Percentiles rank a stretch among this genome's conserved stretches.
Conservation (phyloP, 2,113 vertebrate genomes). For the Macroglossus sobrinus region DNA sequence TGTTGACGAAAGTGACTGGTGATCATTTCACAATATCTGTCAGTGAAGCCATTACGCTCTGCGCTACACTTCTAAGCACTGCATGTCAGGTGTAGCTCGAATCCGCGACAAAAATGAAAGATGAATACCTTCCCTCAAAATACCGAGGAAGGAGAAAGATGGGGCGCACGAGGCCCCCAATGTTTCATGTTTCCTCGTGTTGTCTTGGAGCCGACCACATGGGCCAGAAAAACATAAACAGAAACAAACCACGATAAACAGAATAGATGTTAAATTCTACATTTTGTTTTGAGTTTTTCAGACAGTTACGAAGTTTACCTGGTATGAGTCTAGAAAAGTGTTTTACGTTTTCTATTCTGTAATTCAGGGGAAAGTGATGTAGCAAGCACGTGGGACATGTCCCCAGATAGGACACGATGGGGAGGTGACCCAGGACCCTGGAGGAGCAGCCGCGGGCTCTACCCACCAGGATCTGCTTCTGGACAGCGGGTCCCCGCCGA, state of each 20-base stretch:
- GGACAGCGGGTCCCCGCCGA: rapidly evolving
- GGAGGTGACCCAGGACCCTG: rapidly evolving
- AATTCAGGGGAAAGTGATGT: background rate
- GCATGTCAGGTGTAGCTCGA: no score
- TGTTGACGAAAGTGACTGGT: background rate
- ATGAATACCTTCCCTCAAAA: background rate
- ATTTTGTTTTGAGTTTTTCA: background rate
- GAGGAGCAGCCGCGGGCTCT: rapidly evolving
- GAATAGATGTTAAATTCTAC: background rate
- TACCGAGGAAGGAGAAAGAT: background rate
- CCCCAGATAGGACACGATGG: rapidly evolving
- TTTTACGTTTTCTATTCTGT: background rate
- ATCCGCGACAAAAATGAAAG: no score
- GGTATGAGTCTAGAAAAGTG: background rate
- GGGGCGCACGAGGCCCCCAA: no score
- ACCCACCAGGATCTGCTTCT: rapidly evolving
- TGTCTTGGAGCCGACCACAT: rapidly evolving
- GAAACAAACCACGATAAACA: background rate
- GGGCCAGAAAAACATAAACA: background rate
- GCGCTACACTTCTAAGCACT: rapidly evolving
- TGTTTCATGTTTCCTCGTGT: no score
- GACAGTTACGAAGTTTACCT: background rate
- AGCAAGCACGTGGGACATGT: background rate
- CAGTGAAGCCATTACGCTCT: rapidly evolving
- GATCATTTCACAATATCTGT: no score